Evolutionary conservation across 2,888 invertebrate genomes (phyloP).

Genomic region (Leptarthrus brevirostris): DNA sequence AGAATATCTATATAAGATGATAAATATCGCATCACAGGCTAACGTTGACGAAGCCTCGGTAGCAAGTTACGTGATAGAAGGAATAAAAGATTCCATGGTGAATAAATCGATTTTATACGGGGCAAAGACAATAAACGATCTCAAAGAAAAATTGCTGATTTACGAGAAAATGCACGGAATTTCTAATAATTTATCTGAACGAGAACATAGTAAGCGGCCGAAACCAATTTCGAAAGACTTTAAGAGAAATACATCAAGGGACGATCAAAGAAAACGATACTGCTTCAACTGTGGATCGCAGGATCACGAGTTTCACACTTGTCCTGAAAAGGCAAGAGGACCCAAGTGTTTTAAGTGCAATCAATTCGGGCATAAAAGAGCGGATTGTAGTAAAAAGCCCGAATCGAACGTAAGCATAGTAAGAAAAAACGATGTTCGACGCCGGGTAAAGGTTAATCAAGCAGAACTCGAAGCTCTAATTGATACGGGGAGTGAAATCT

Average conservation of each 20-base stretch:
- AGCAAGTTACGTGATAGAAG: not conserved
- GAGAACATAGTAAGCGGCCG: not conserved
- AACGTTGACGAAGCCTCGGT: not conserved
- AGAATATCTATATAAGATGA: slow-evolving; percentile 51
- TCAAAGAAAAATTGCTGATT: too few relatives aligned
- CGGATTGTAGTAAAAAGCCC: not conserved
- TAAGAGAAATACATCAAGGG: not conserved
- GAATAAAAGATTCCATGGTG: not conserved
- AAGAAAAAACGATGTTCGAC: not conserved
- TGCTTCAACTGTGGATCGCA: not conserved
- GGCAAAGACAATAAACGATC: slow-evolving; percentile 1
- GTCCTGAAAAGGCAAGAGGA: not conserved
- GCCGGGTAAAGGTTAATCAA: not conserved
- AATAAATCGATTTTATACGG: not conserved
- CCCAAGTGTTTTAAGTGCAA: too few relatives aligned
- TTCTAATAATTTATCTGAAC: too few relatives aligned
- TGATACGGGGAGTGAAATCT: not conserved
- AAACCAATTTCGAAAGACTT: not conserved
- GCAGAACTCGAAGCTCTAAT: not conserved
- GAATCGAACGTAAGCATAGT: not conserved
- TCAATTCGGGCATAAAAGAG: not conserved
- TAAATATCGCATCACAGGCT: slow-evolving; percentile 8
- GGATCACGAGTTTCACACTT: not conserved
- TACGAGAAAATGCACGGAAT: not conserved
- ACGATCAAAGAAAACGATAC: not conserved